Evolutionary conservation across 2,888 invertebrate genomes (phyloP).

Genomic region (Drosophila prostipennis): DNA sequence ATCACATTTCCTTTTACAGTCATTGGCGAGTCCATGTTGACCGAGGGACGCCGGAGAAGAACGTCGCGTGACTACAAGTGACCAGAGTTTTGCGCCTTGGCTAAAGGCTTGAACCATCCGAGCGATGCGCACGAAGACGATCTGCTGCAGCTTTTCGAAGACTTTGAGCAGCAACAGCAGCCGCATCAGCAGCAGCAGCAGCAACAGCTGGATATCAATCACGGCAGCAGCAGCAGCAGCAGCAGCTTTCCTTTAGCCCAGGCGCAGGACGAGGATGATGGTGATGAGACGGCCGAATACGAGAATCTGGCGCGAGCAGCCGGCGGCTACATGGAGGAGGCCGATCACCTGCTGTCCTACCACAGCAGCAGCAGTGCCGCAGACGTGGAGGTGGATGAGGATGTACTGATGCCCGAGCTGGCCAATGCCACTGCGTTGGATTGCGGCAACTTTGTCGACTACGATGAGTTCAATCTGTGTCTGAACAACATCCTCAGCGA

Average conservation of each 20-base stretch:
- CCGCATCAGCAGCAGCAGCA: constrained; percentile 23
- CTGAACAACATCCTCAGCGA: constrained; percentile 79
- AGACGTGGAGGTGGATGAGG: constrained; percentile 55
- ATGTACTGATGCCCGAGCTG: constrained; percentile 76
- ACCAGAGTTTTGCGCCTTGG: constrained; percentile 86
- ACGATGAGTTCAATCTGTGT: constrained; percentile 81
- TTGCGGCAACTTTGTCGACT: constrained; percentile 78
- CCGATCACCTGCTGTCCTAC: constrained; percentile 63
- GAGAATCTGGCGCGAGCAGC: constrained; percentile 57
- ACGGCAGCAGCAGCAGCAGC: constrained; percentile 61
- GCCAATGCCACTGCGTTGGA: constrained; percentile 65
- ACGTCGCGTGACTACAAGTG: constrained; percentile 91
- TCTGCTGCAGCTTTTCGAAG: constrained; percentile 66
- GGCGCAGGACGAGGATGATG: constrained; percentile 70
- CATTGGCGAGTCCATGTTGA: constrained; percentile 81
- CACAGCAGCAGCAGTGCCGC: constrained; percentile 51
- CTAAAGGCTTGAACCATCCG: constrained; percentile 74
- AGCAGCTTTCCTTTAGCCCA: constrained; percentile 77
- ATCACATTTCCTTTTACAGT: constrained; percentile 55
- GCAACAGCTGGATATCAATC: constrained; percentile 35
- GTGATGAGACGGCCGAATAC: constrained; percentile 43
- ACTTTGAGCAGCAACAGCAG: constrained; percentile 40
- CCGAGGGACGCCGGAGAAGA: constrained; percentile 86
- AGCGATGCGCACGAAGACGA: constrained; percentile 71
- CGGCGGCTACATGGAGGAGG: constrained; percentile 54